Conservation (phyloP, 2,797 vertebrate species). For the Euthynnus affinis region DNA sequence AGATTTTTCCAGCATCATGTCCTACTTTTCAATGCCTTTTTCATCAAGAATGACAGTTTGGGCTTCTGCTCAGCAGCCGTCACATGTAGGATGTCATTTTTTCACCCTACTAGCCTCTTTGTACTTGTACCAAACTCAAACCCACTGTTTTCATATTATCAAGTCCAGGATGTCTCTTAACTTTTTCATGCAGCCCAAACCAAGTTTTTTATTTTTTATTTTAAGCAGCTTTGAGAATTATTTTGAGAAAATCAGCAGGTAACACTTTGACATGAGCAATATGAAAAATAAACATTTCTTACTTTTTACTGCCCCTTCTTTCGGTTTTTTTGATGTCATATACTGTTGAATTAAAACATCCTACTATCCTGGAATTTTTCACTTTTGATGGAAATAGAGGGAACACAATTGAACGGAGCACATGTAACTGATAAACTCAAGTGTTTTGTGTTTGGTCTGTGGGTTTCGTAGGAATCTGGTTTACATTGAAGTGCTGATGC, state of each 20-base stretch:
- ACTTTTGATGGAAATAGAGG: conserved; percentile 15
- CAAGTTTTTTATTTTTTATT: conserved; percentile 1
- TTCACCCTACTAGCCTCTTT: conserved; percentile 12
- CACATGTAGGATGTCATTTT: conserved; percentile 49
- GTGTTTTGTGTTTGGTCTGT: conserved; percentile 59
- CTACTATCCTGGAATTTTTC: neutral
- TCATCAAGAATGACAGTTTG: conserved; percentile 21
- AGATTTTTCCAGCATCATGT: neutral
- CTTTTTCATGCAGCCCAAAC: conserved; percentile 14
- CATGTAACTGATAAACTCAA: conserved; percentile 49
- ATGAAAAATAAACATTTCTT: no score
- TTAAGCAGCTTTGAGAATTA: neutral
- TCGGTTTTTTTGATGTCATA: no score
- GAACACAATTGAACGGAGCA: conserved; percentile 42
- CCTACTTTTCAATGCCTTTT: conserved; percentile 9
- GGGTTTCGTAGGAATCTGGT: conserved; percentile 56
- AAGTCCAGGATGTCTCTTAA: conserved; percentile 11
- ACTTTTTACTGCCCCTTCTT: no score
- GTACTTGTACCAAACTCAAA: conserved; percentile 22
- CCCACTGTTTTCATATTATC: conserved; percentile 30
- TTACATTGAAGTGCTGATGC: conserved; percentile 40
- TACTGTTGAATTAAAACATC: no score
- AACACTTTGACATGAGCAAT: no score
- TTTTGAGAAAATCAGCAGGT: neutral
- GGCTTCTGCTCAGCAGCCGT: conserved; percentile 37